Conservation (phyloP, 2,113 vertebrate genomes). For the Chamaetylas fuelleborni region DNA sequence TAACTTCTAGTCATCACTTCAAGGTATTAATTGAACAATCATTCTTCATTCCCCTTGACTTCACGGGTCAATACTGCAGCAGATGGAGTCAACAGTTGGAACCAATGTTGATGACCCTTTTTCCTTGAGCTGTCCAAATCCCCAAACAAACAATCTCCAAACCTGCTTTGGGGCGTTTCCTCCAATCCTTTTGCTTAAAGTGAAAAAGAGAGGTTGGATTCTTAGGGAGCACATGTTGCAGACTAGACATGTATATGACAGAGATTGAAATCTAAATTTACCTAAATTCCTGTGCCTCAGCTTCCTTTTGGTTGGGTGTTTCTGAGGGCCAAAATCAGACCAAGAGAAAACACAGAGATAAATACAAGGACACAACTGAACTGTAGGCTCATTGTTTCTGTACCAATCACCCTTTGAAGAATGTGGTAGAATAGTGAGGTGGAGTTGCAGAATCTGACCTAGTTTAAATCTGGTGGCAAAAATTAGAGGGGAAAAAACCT, state of each 20-base stretch:
- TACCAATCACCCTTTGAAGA: neutral
- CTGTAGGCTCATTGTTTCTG: neutral
- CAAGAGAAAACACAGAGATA: neutral
- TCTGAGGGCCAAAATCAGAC: neutral
- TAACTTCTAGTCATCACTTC: conserved; percentile 14
- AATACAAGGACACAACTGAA: neutral
- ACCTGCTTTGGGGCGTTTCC: neutral
- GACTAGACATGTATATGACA: neutral
- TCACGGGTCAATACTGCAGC: neutral
- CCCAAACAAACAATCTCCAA: neutral
- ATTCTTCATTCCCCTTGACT: conserved; percentile 31
- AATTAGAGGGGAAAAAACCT: accelerated
- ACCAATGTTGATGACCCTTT: neutral
- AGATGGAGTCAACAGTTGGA: conserved; percentile 28
- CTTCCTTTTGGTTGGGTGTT: neutral
- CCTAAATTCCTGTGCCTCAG: neutral
- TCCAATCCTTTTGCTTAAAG: neutral
- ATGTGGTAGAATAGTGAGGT: neutral
- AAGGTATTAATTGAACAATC: conserved; percentile 26
- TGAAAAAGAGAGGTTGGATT: neutral
- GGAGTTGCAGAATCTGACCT: neutral
- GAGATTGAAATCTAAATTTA: neutral
- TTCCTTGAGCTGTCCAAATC: neutral
- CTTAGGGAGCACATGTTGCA: neutral
- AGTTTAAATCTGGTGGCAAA: neutral